Evolutionary conservation across 2,113 vertebrate genomes (phyloP), one percentile per base, ranked within the genome.

Genomic region (Tretioscincus oriximinensis): DNA sequence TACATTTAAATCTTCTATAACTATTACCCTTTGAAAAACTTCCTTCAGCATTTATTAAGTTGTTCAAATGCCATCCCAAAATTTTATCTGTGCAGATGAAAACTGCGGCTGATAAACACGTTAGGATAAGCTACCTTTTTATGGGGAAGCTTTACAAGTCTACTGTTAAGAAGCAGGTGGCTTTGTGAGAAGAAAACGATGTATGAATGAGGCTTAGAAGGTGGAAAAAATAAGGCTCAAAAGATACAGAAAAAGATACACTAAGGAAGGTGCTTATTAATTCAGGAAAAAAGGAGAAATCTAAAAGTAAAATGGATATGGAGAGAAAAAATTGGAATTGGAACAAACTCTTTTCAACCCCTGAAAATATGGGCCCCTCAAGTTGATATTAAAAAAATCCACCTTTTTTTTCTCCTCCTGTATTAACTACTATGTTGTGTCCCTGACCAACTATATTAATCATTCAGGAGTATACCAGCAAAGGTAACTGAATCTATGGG

Each of bases 1-100:
- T 31, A 68, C 20, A 5, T 84, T 86, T 86, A 21, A 87, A 87
- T 41, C 26, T 12, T n/a, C 51, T 60, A 87, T 82, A 72, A 6
- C 45, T 84, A 73, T 71, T 73, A 83, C 77, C 64, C 63, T 35
- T 1, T 76, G 54, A n/a, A 69, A 21, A 6, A 54, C 21, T 9
- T 11, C 35, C 41, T 76, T 81, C 73, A 81, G 20, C 14, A 47
- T 24, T 49, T 41, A 66, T 21, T 69, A n/a, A 76, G 26, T n/a
- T 67, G 68, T 12, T 74, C 7, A 29, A 21, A 12, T 61, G 73
- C 68, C 54, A 70, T 68, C 31, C 35, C 49, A 41, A 29, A 81
- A 54, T n/a, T 60, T 35, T 64, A 24, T 31, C 18, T 29, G 4
- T 31, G 29, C 58, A 26, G 31, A 31, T 6, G 7, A 28, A 61